Base-by-base conservation (phyloP, 2,797 vertebrate genomes). In the Pyrrhura leucotis region DNA sequence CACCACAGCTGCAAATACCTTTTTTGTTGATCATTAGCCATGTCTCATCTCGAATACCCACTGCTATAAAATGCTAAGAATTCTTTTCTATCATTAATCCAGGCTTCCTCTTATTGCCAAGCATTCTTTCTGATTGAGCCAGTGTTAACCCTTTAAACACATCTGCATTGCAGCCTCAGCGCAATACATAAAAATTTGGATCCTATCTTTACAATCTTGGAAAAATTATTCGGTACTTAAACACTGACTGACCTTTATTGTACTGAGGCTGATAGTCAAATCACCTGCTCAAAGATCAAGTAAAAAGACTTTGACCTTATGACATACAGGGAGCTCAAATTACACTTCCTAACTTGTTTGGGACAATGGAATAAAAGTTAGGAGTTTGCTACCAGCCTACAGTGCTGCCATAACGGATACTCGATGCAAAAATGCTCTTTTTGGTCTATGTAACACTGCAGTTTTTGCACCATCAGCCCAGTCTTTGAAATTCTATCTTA, bases 121-220 rank as follows among this genome's bases (percentile, higher is more conserved):
- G 96, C 90, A 97, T 97, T 97, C 95, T 95, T 97, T 97, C 96
- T 95, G 95, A 97, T 94, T 93, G 91, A 97, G 89, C 94, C 95
- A 87, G 89, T 23, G 66, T 97, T 97, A 97, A 95, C 95, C 96
- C 94, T 94, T 95, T 92, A 91, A 97, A 95, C 74, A 90, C 76
- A 90, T 79, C 58, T 67, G 72, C 8, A 10, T 69, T 81, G 51
- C 56, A 86, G 26, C 45, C n/a, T 48, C 69, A 93, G 81, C 97
- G 77, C n/a, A 85, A 68, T 59, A 62, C 15, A 73, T 9, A 79
- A 91, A 96, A 96, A 90, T 87, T 67, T 93, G 53, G 58, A 83
- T 79, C 50, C 25, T 51, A 45, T 51, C 73, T 89, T 65, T 58
- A 63, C 33, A 56, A 8, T 79, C 66, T 13, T 81, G 73, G 69